phyloP scores from a whole-genome alignment of 2,113 vertebrate species.

The Herpailurus yagouaroundi region DNA sequence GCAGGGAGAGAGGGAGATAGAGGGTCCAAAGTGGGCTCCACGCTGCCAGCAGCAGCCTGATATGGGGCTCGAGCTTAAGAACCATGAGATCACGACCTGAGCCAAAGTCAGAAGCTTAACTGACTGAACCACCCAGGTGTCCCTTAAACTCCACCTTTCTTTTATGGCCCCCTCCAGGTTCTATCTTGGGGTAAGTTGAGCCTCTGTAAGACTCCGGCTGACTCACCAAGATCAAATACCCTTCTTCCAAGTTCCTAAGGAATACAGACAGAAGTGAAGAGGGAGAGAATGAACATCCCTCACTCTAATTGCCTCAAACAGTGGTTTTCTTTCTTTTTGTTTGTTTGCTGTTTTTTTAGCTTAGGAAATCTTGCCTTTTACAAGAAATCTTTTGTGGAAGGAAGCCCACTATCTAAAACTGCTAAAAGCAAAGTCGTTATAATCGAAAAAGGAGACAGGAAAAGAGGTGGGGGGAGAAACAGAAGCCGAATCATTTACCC shows the following conservation, averaged over 20 bases:
- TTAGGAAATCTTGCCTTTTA: constrained; percentile 9
- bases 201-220: background rate
- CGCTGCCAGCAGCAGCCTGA: no score
- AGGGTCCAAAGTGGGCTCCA: no score
- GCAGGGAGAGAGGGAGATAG: no score
- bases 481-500: background rate
- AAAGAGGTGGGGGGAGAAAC: background rate
- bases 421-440: background rate
- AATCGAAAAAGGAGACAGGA: background rate
- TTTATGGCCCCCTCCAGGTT: background rate
- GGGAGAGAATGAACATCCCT: background rate
- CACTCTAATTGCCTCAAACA: background rate
- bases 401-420: background rate
- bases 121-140: no score
- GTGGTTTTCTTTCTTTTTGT: background rate
- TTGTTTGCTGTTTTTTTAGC: background rate
- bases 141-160: background rate
- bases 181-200: background rate
- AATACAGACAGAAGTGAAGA: background rate
- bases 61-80: no score
- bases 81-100: no score
- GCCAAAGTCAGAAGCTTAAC: no score
- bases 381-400: background rate
- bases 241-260: background rate
- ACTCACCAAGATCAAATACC: background rate